Base-by-base conservation (phyloP, 92 coral and sea anemone species). In the Pocillopora meandrina region DNA sequence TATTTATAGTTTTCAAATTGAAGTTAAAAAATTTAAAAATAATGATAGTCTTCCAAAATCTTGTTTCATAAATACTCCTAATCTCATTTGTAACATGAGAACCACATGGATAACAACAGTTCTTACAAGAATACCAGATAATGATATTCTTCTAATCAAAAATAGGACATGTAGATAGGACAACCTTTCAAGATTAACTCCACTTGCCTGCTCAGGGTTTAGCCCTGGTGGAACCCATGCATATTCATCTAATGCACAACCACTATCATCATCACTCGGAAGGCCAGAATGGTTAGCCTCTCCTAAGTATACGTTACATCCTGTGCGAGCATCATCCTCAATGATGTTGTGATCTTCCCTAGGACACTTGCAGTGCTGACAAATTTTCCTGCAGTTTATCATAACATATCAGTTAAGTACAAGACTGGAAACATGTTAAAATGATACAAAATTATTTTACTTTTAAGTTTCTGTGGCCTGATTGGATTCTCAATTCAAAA, bases 221-320 rank as follows among this genome's bases (percentile, higher is more conserved):
- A 97, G 93, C 52, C 98, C 98, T 72, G 98, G 98, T 3, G 99
- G 99, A 42, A 95, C 98, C 99, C 99, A 97, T 75, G 96, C 90
- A 86, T 97, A 97, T 77, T 97, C 99, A 59, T 97, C 99, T 78
- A 97, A 56, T 86, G 98, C 95, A 34, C 99, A 97, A 78, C 99
- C 95, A 64, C 95, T 97, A 75, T 97, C 99, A 74, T 97, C 99
- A 82, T 93, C 95, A 72, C 98, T 96, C 9, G 95, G 88, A 70
- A 94, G 87, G 58, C 97, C 93, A 81, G 93, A 91, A 74, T 91
- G 93, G 83, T 97, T 95, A 1, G 83, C 92, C 73, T 96, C 97
- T 20, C 92, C 97, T 87, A 97, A 88, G 90, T 92, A 97, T 61
- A 86, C 91, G 75, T 84, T 95, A 11, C 97, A 89, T 21, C 97